Base-by-base conservation (phyloP, 2,113 vertebrate species). In the Ondatra zibethicus region DNA sequence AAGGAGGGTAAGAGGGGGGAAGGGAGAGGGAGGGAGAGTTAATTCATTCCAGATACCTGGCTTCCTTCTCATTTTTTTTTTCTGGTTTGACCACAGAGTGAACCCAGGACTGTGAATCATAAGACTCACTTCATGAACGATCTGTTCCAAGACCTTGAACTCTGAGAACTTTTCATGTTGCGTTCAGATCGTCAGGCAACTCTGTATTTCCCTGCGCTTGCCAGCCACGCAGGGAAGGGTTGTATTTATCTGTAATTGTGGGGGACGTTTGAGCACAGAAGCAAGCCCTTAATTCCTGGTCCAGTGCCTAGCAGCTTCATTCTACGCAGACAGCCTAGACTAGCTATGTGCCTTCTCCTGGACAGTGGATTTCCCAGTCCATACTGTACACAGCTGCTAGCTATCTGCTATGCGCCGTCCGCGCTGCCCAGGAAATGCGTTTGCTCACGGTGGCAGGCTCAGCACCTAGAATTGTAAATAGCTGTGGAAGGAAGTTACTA, bases 21-120 rank as follows among this genome's bases (percentile, higher is more conserved):
- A 65, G 55, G 31, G 52, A 50, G 19, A 21, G 13, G 23, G 55
- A 50, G 29, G 80, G 63, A 36, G 27, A 50, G 16, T 23, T 97
- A 95, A 98, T 97, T 97, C 88, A 95, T 97, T 97, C 96, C 97
- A 98, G 97, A 98, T 95, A 97, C 85, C 96, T 97, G 95, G 88
- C 93, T 97, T 92, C 68, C 61, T 95, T 93, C 66, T 68, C 58
- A 80, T 66, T 66, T 66, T 81, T 66, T 66, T 81, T 19, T 92
- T 89, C 91, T 78, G 52, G 50, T 91, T 93, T 98, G 97, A 97
- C 96, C 96, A 97, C 72, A 8, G 88, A 90, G 65, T 97, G 97
- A 98, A 97, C 97, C 78, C 91, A 55, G 88, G 91, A 86, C 76
- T 66, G 61, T 96, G 96, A 97, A 63, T 97, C 96, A 95, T 88